Evolutionary conservation across 2,113 vertebrate species (phyloP).

Genomic region (Hippocampus barbouri): DNA sequence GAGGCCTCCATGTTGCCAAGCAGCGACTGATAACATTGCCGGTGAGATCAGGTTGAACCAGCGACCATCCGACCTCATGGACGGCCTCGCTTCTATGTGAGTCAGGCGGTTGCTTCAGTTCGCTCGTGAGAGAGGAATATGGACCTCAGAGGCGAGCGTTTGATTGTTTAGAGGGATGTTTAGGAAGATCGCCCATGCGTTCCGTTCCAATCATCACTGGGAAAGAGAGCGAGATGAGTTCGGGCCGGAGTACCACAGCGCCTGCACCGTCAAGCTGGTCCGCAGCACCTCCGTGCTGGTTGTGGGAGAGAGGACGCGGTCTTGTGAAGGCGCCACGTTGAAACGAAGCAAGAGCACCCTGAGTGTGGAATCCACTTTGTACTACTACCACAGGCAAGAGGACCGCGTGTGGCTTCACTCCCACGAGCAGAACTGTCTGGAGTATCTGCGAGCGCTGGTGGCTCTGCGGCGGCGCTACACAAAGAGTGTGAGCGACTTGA

Average conservation of each 20-base stretch:
- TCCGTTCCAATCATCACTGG: constrained; percentile 74
- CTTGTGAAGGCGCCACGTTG: constrained; percentile 65
- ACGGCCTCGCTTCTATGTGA: constrained; percentile 26
- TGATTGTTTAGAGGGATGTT: constrained; percentile 59
- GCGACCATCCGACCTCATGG: constrained; percentile 53
- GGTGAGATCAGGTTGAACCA: constrained; percentile 35
- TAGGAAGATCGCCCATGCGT: constrained; percentile 76
- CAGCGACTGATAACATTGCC: constrained; percentile 39
- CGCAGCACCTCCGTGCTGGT: constrained; percentile 92
- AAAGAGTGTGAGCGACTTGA: constrained; percentile 77
- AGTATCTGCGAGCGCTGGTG: constrained; percentile 89
- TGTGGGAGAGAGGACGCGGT: constrained; percentile 74
- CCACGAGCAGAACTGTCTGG: constrained; percentile 87
- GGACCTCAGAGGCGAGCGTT: constrained; percentile 12
- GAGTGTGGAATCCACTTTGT: constrained; percentile 75
- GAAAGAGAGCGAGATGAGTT: constrained; percentile 45
- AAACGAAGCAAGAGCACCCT: constrained; percentile 84
- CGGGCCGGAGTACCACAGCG: constrained; percentile 61
- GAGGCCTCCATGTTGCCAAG: constrained; percentile 53
- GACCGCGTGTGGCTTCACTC: constrained; percentile 85
- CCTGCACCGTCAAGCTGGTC: constrained; percentile 79
- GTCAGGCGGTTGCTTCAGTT: neutral
- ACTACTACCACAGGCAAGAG: constrained; percentile 79
- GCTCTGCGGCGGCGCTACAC: constrained; percentile 86
- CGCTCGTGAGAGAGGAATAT: neutral